Conservation (phyloP, 2,888 invertebrate species). For the Biston betularia region DNA sequence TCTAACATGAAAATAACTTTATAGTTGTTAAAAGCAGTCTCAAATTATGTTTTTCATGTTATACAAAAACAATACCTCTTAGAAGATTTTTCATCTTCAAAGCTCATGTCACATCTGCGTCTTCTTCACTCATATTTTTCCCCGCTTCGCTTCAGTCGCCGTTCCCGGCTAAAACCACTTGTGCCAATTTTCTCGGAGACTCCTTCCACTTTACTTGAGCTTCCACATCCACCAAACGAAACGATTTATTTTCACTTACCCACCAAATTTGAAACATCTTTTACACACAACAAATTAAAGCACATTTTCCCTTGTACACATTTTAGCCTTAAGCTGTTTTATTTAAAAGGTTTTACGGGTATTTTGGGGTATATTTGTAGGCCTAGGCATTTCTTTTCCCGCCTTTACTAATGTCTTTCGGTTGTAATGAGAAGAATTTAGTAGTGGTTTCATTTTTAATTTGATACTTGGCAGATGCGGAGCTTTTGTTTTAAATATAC, state of each 20-base stretch:
- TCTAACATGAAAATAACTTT: too few relatives aligned
- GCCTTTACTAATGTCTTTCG: constrained; percentile 77
- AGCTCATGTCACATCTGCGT: constrained; percentile 26
- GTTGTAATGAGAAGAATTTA: constrained; percentile 81
- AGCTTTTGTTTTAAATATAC: constrained; percentile 52
- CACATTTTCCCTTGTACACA: constrained; percentile 51
- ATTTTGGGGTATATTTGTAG: constrained; percentile 76
- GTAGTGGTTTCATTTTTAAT: constrained; percentile 72
- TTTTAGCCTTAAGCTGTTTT: constrained; percentile 23
- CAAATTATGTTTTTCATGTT: neutral
- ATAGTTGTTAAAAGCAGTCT: too few relatives aligned
- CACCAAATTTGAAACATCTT: constrained; percentile 56
- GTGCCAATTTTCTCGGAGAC: constrained; percentile 85
- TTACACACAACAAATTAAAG: constrained; percentile 56
- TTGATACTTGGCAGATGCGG: constrained; percentile 64
- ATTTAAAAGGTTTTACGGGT: constrained; percentile 27
- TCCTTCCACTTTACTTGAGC: constrained; percentile 84
- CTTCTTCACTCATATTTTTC: constrained; percentile 45
- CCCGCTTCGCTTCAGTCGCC: constrained; percentile 64
- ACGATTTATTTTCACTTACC: constrained; percentile 63
- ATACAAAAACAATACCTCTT: constrained; percentile 28
- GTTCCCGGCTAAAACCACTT: constrained; percentile 83
- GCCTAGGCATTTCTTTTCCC: constrained; percentile 78
- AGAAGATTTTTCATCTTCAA: constrained; percentile 25
- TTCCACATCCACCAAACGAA: constrained; percentile 62